Percentiles rank a stretch among this genome's conserved stretches.
These are phyloP conservation scores for Gallirallus australis DNA, from an alignment of 2,797 vertebrate species.

Conservation along the genomic window DNA sequence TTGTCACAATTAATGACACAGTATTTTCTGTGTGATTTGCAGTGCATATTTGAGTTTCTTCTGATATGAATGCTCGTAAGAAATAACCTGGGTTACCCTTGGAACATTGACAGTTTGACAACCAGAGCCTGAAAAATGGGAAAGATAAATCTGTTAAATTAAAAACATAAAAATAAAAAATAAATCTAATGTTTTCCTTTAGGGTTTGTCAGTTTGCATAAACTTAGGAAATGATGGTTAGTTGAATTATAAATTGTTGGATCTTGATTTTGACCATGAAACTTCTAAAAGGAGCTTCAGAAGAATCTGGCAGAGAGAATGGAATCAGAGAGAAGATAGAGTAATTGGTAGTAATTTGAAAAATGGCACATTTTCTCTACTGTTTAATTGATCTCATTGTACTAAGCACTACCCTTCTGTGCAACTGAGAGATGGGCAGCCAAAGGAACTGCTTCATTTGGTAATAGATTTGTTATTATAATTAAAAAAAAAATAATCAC, in stretches of 20 bases:
- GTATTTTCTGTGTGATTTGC: neutral
- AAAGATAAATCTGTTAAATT: neutral
- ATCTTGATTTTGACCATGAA: neutral
- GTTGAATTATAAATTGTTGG: neutral
- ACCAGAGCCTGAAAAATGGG: neutral
- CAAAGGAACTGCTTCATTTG: conserved; percentile 22
- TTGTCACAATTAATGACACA: neutral
- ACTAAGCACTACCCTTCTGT: neutral
- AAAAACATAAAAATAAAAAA: neutral
- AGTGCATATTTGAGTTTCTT: neutral
- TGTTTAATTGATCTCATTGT: conserved; percentile 20
- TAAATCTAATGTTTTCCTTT: neutral
- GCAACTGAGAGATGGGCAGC: conserved; percentile 13
- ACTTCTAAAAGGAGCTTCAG: conserved; percentile 26
- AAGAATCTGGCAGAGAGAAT: neutral
- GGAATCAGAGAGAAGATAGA: neutral
- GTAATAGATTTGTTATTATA: conserved; percentile 59
- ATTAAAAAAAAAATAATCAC: conserved; percentile 39
- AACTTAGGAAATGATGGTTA: neutral
- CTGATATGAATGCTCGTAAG: neutral
- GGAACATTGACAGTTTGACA: neutral
- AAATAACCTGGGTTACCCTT: neutral
- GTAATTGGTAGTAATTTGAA: conserved; percentile 22
- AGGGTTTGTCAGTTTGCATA: neutral
- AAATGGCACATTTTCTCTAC: neutral